Evolutionary conservation across 2,797 vertebrate species (phyloP), one percentile per base, ranked within the genome.

Genomic region (Pachyuromys duprasi): DNA sequence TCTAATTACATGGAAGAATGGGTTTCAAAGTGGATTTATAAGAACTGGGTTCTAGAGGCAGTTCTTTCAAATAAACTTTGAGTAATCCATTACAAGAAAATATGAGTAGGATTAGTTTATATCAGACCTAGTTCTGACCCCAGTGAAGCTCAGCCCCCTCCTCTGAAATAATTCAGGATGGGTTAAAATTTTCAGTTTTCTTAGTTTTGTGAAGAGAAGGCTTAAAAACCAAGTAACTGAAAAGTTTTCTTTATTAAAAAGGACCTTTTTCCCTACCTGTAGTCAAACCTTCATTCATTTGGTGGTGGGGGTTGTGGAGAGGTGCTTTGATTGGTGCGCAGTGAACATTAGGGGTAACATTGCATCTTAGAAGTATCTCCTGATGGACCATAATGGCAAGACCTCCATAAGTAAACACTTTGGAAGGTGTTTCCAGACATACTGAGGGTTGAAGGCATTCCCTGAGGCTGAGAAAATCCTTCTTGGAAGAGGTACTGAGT

Each of bases 1-100:
- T 96, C 80, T 97, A 93, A 97, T 96, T 96, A 88, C 24, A 89
- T 84, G 39, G 53, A 93, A 92, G 82, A 88, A 90, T 90, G 36
- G 65, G 28, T 92, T 95, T 93, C 76, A 92, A 82, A 81, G 14
- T 96, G 80, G 31, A 94, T 96, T 96, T 63, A 93, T 93, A 94
- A 94, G 82, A 87, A 95, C 49, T 86, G 72, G 18, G 28, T 93
- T 97, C 78, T n/a, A 95, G 87, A 92, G 57, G 60, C 7, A 88
- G 86, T 79, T 89, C 45, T 31, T 96, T 84, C 8, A 95, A 95
- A 57, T 86, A 91, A 91, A 94, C 94, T 87, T 92, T 42, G 89
- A 88, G 22, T 83, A 87, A 95, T 75, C 33, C 31, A 72, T 67
- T 89, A 22, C 26, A 80, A 91, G 33, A 94, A 96, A 94, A 84